phyloP scores from a whole-genome alignment of 2,888 invertebrate species.

The Tipula confusa region DNA sequence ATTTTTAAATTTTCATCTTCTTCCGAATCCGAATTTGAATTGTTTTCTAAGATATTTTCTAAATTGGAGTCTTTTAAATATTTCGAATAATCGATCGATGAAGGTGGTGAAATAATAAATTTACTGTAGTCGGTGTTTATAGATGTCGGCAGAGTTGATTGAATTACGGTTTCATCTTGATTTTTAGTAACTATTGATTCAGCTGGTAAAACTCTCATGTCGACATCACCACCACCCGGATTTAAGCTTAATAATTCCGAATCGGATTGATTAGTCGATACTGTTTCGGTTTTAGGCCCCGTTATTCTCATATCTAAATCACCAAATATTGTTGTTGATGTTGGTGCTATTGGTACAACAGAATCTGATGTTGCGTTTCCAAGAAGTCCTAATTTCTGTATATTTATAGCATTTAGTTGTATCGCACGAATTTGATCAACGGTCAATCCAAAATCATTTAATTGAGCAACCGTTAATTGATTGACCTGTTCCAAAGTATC shows the following conservation, averaged over 20 bases:
- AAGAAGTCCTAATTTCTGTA: constrained; percentile 53
- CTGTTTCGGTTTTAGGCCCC: background rate
- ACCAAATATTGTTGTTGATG: background rate
- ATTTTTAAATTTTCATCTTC: constrained; percentile 49
- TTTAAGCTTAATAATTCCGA: background rate
- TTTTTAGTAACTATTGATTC: background rate
- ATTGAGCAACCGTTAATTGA: constrained; percentile 57
- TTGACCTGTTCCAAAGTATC: constrained; percentile 59
- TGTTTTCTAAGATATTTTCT: constrained; percentile 31
- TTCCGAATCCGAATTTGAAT: constrained; percentile 40
- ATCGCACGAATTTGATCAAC: constrained; percentile 59
- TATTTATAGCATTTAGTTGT: constrained; percentile 58
- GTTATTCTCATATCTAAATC: constrained; percentile 33
- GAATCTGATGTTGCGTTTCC: background rate
- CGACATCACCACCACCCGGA: constrained; percentile 39
- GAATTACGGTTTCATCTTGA: background rate
- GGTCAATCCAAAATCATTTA: constrained; percentile 58
- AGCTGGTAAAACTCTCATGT: constrained; percentile 42
- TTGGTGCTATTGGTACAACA: background rate
- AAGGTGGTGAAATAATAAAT: constrained; percentile 4
- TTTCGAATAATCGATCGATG: constrained; percentile 46
- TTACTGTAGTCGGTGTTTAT: background rate
- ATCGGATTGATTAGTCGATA: background rate
- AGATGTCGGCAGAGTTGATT: background rate
- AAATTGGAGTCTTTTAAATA: constrained; percentile 49